Evolutionary conservation across 1,140 invertebrate genomes (phyloP), one percentile per base, ranked within the genome.

Genomic region (Eumaeus atala): DNA sequence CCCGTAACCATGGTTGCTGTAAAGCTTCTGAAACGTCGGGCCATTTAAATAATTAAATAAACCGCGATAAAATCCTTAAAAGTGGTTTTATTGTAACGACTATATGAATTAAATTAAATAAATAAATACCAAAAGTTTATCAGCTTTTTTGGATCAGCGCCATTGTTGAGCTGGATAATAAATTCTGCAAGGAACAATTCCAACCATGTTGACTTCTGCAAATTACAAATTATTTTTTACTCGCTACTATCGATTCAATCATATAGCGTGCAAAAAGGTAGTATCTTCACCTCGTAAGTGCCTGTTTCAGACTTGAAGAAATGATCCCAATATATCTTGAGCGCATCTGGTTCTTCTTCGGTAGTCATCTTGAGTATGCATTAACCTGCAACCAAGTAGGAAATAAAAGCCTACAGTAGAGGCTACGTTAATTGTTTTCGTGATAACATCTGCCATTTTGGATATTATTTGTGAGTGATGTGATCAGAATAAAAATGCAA

Each of bases 171-270:
- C 54, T 90, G 87, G 14, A 89, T 82, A 12, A 92, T 77, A 57
- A 91, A 89, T 76, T 92, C 91, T 16, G 90, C 90, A 44, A 92
- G 76, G 75, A 92, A 91, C 63, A 91, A 72, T 75, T 92, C 91
- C 58, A 92, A 75, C 91, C 91, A 92, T 37, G 87, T 88, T 38
- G 89, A 90, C 89, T 91, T 92, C 91, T 92, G 79, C 50, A 89
- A 90, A 61, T 59, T 66, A 66, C 52, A 28, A 62, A 14, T 18
- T 36, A 11, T 28, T 28, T 28, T 28, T 3, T 2, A 28, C 6
- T 3, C 21, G 2, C 21, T 3, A 3, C 6, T 6, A 6, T 28
- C 6, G 21, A 28, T 28, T 28, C 21, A 28, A 28, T 28, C 21
- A 6, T 3, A 2, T 28, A 16, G 34, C 34, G 34, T 10, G 51